Evolutionary conservation across 2,113 vertebrate genomes (phyloP).

Genomic region (Poecilia latipinna): DNA sequence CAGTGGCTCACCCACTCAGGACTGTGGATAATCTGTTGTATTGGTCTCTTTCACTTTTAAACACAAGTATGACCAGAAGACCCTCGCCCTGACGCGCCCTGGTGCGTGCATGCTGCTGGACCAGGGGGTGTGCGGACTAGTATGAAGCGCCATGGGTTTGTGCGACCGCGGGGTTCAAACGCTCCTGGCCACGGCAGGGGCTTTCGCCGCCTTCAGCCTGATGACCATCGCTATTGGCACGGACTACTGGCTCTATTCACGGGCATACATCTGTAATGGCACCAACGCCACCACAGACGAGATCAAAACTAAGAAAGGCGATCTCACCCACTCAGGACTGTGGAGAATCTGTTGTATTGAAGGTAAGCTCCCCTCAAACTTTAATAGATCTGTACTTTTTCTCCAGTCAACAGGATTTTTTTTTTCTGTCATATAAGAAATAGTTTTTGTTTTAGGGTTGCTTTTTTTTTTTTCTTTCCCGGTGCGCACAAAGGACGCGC

Average conservation of each 20-base stretch:
- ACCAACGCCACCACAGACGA: slow-evolving; percentile 90
- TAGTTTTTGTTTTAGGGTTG: not conserved
- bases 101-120: slow-evolving; percentile 51
- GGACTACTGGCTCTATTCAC: slow-evolving; percentile 98
- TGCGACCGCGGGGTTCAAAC: slow-evolving; percentile 94
- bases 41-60: not conserved
- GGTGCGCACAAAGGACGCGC: slow-evolving; percentile 26
- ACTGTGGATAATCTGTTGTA: no score
- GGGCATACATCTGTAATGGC: slow-evolving; percentile 93
- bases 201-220: slow-evolving; percentile 96
- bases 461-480: not conserved
- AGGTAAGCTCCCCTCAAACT: slow-evolving; percentile 78
- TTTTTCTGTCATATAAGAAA: not conserved
- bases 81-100: slow-evolving; percentile 59
- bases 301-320: slow-evolving; percentile 83
- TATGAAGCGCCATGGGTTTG: slow-evolving; percentile 91
- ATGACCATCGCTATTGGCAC: slow-evolving; percentile 98
- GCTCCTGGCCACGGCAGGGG: slow-evolving; percentile 93
- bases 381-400: not conserved
- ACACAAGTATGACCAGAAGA: slow-evolving; percentile 44
- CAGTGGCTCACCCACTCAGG: not conserved
- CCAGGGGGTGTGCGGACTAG: slow-evolving; percentile 57
- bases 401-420: not conserved
- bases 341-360: slow-evolving; percentile 98
- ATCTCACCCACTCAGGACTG: slow-evolving; percentile 94